These are phyloP conservation scores for Diarsia dahlii DNA, from an alignment of 2,888 invertebrate genomes.

Conservation along the genomic window DNA sequence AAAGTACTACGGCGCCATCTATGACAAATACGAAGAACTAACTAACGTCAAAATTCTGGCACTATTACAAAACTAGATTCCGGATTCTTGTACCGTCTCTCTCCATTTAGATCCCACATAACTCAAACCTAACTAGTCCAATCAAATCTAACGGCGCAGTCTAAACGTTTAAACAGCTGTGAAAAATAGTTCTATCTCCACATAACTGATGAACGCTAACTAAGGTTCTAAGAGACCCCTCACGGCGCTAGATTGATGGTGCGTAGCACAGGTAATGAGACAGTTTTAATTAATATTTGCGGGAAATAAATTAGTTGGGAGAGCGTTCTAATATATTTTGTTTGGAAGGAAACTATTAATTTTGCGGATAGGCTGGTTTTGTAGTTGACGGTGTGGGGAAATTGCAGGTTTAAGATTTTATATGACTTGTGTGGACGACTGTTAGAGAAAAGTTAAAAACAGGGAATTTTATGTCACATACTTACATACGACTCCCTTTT, in stretches of 20 bases:
- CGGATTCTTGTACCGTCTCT: background rate
- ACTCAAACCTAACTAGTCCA: background rate
- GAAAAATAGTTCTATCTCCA: slow-evolving; percentile 45
- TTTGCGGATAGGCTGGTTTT: background rate
- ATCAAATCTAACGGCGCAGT: slow-evolving; percentile 12
- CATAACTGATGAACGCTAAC: slow-evolving; percentile 46
- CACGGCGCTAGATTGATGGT: slow-evolving; percentile 55
- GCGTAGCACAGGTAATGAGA: slow-evolving; percentile 50
- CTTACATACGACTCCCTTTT: too few species aligned
- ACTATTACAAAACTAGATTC: background rate
- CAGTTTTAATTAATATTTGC: slow-evolving; percentile 60
- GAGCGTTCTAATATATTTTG: slow-evolving; percentile 20
- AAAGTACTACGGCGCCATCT: too few species aligned
- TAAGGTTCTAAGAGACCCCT: slow-evolving; percentile 37
- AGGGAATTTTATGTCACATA: too few species aligned
- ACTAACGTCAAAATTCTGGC: too few species aligned
- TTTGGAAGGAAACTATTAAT: slow-evolving; percentile 24
- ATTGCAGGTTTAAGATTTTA: background rate
- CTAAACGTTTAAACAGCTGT: slow-evolving; percentile 29
- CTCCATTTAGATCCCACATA: background rate
- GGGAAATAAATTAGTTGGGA: slow-evolving; percentile 47
- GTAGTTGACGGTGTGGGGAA: background rate
- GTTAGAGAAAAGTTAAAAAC: too few species aligned
- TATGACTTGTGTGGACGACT: too few species aligned
- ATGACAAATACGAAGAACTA: too few species aligned